Conservation (phyloP, 2,888 invertebrate species). For the Hybos culiciformis region DNA sequence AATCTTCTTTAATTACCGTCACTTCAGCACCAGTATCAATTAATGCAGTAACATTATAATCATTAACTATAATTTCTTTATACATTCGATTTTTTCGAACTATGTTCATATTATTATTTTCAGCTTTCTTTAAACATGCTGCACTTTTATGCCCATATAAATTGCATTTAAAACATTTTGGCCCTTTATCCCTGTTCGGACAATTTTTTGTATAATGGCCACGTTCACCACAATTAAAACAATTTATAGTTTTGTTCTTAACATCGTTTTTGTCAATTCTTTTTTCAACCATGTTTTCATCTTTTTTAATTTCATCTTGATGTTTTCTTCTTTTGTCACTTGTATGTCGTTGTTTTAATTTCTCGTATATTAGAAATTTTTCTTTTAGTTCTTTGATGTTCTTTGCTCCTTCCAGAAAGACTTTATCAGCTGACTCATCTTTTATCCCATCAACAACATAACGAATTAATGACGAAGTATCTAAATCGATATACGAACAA, state of each 20-base stretch:
- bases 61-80: constrained; percentile 2
- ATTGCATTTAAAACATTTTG: constrained; percentile 23
- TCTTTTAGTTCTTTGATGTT: constrained; percentile 3
- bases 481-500: neutral
- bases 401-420: constrained; percentile 3
- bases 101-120: neutral
- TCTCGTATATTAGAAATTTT: constrained; percentile 3
- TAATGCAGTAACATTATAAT: constrained; percentile 3
- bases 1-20: constrained; percentile 5
- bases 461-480: constrained; percentile 1
- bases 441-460: constrained; percentile 5
- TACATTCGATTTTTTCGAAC: constrained; percentile 1
- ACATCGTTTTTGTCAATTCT: neutral
- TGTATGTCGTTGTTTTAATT: neutral
- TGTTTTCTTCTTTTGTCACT: neutral
- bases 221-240: constrained; percentile 12
- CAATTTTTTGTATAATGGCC: constrained; percentile 10
- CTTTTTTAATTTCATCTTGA: too few species aligned
- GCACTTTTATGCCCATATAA: constrained; percentile 17
- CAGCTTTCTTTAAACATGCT: constrained; percentile 1
- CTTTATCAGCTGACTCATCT: constrained; percentile 2
- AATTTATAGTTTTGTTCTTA: constrained; percentile 4
- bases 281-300: neutral
- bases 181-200: constrained; percentile 15
- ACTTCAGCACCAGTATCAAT: constrained; percentile 11